Evolutionary conservation across 2,888 invertebrate genomes (phyloP), one percentile per base, ranked within the genome.

Genomic region (Alitta virens): DNA sequence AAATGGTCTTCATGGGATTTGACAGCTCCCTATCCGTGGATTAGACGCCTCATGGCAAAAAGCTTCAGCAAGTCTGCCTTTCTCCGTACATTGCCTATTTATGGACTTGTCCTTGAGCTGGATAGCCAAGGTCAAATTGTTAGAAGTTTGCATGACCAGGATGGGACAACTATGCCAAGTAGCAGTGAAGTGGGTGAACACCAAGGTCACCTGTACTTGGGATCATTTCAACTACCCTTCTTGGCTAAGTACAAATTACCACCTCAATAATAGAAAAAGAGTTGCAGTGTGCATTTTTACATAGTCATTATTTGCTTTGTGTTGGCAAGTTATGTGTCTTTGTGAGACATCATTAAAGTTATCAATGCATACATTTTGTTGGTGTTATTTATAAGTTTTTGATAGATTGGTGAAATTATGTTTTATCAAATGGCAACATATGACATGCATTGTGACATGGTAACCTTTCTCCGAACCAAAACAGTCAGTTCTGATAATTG

Each of bases 101-200:
- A 53, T 23, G 46, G 24, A 26, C 3, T 62, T 3, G 40, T 62
- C 24, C 27, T 54, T 38, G 67, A 68, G 64, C 24, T 67, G 26
- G 63, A 56, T 49, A 52, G 40, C 2, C 18, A 56, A 5, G 68
- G 68, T 2, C 46, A 62, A 14, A 58, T 68, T 27, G 25, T 65
- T 18, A 54, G 64, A 26, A 60, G 62, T 16, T 38, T 67, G 16
- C 59, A 62, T 54, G 68, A 68, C 53, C 38, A 25, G n/a, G 26
- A 42, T 9, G 64, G 60, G 12, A 25, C 26, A n/a, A 23, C 25
- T 16, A 16, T 68, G 25, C 56, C 53, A 3, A 27, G 67, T 16
- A 69, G 78, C 27, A 79, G 81, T 58, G 81, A 82, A 68, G 78
- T 78, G 1, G 72, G 75, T 18, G 79, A 78, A 58, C 66, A 74